Evolutionary conservation across 35 echinoderm and acorn worm genomes (phyloP).

Genomic region (Eucidaris tribuloides): DNA sequence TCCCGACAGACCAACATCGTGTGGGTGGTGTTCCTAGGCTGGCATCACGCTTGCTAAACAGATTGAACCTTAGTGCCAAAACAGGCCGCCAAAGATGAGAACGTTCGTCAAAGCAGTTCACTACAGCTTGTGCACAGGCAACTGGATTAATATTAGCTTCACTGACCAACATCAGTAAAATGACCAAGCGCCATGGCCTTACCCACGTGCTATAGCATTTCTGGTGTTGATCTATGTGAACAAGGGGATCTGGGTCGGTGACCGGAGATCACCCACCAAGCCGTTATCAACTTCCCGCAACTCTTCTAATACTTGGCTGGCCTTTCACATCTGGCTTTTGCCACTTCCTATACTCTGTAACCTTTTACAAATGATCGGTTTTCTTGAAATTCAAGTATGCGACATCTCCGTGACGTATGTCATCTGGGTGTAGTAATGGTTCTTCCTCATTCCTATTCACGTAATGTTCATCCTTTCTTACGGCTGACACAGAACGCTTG

Average conservation of each 20-base stretch:
- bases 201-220: constrained; percentile 51
- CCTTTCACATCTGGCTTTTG: constrained; percentile 63
- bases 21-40: constrained; percentile 92
- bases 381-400: constrained; percentile 32
- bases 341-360: constrained; percentile 47
- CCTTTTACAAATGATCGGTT: constrained; percentile 27
- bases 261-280: constrained; percentile 69
- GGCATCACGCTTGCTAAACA: constrained; percentile 53
- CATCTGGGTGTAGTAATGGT: constrained; percentile 25
- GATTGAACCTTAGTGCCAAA: constrained; percentile 50
- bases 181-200: not conserved
- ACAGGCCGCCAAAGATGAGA: constrained; percentile 5
- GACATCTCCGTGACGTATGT: constrained; percentile 32
- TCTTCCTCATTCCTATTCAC: constrained; percentile 67
- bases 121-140: constrained; percentile 19
- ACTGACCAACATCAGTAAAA: constrained; percentile 56
- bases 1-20: constrained; percentile 94
- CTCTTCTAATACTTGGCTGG: constrained; percentile 85
- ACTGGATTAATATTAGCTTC: constrained; percentile 27
- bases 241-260: constrained; percentile 84
- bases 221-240: constrained; percentile 71
- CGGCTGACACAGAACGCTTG: constrained; percentile 83
- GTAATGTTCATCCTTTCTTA: constrained; percentile 83
- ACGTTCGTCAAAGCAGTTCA: constrained; percentile 28
- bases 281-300: constrained; percentile 75